Conservation (phyloP, 2,113 vertebrate species). For the Numenius arquata region DNA sequence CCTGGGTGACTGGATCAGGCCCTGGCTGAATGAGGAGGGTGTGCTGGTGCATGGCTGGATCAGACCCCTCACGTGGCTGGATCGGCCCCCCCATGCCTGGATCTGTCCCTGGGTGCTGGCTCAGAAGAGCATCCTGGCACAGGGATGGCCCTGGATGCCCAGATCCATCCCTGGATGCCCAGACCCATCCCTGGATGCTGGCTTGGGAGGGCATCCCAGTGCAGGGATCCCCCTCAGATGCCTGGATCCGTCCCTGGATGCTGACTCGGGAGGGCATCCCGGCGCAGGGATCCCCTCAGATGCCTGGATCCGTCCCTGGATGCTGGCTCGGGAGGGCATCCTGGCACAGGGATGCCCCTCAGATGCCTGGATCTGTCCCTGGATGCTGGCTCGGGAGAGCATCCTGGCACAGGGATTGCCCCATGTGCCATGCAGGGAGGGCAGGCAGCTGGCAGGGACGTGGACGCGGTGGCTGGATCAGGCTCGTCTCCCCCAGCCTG, state of each 20-base stretch:
- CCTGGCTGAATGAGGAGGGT: background rate
- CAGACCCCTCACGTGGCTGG: background rate
- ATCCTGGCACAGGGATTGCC: background rate
- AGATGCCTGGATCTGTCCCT: background rate
- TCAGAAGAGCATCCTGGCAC: background rate
- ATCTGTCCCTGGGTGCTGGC: background rate
- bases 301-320: background rate
- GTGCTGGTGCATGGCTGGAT: background rate
- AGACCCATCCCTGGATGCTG: background rate
- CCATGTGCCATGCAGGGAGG: fast-evolving
- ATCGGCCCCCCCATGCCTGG: background rate
- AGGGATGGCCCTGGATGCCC: no score
- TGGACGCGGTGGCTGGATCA: fast-evolving
- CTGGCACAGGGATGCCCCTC: background rate
- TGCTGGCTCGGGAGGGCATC: background rate
- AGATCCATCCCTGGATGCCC: background rate
- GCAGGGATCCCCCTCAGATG: background rate
- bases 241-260: background rate
- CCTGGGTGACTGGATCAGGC: background rate
- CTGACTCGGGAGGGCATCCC: background rate
- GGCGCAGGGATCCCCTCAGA: background rate
- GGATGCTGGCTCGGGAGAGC: background rate
- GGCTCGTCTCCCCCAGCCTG: background rate
- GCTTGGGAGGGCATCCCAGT: fast-evolving
- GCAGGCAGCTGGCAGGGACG: background rate